Evolutionary conservation across 2,797 vertebrate genomes (phyloP).

Genomic region (Cossypha heuglini): DNA sequence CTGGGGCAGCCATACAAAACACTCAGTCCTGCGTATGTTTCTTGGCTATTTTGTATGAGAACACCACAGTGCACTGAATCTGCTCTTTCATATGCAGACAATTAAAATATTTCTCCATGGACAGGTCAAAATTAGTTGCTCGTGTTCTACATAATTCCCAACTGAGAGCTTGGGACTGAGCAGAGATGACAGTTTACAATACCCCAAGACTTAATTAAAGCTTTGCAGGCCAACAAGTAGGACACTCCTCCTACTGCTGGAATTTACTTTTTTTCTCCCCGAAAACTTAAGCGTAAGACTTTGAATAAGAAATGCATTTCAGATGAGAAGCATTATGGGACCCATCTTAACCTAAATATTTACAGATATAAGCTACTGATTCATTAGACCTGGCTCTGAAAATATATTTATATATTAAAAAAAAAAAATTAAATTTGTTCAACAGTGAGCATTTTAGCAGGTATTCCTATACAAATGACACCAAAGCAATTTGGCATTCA

Average conservation of each 20-base stretch:
- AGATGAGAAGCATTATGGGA: background rate
- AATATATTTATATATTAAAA: no score
- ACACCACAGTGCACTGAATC: background rate
- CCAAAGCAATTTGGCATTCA: background rate
- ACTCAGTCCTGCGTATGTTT: background rate
- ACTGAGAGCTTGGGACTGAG: background rate
- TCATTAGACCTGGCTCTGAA: no score
- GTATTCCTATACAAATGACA: background rate
- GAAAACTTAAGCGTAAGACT: background rate
- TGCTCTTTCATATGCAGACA: background rate
- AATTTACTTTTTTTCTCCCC: background rate
- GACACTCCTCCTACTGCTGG: background rate
- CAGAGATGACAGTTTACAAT: background rate
- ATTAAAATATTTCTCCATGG: background rate
- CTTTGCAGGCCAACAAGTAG: background rate
- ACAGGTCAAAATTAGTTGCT: background rate
- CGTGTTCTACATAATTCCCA: background rate
- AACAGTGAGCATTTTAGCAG: background rate
- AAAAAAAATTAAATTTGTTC: background rate
- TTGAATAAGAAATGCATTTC: background rate
- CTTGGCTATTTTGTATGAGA: background rate
- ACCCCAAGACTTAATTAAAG: background rate
- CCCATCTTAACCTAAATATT: background rate
- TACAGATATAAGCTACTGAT: background rate
- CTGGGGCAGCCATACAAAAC: background rate